These are phyloP conservation scores for Peromyscus leucopus DNA, from an alignment of 2,113 vertebrate species.

Conservation along the genomic window DNA sequence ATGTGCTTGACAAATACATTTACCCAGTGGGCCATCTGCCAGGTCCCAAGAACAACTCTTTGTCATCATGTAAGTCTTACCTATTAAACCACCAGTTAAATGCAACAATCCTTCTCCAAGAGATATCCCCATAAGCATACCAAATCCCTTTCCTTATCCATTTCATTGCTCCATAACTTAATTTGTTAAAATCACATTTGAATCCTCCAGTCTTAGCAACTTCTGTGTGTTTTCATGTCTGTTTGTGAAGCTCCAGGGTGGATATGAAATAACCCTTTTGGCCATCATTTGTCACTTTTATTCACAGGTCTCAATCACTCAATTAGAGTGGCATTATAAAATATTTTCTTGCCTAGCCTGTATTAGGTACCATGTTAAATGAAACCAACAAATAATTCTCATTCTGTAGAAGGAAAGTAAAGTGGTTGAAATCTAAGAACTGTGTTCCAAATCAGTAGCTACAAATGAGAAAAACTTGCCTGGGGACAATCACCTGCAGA, in stretches of 20 bases:
- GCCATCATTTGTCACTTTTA: background rate
- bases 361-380: background rate
- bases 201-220: background rate
- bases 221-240: background rate
- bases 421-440: background rate
- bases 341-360: background rate
- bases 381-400: background rate
- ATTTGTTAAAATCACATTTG: background rate
- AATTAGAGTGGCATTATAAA: fast-evolving
- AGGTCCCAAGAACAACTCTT: background rate
- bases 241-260: background rate
- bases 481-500: background rate
- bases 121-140: background rate
- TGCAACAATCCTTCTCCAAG: background rate
- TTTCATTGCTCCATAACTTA: background rate
- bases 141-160: background rate
- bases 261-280: background rate
- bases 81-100: background rate
- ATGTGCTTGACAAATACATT: background rate
- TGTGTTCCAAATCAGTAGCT: background rate
- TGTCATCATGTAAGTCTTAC: no score
- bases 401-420: background rate
- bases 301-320: background rate
- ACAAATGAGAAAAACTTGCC: background rate
- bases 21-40: background rate